Percentiles rank a stretch among this genome's conserved stretches.
Conservation (phyloP, 2,113 vertebrate species). For the Ceyx margarethae region DNA sequence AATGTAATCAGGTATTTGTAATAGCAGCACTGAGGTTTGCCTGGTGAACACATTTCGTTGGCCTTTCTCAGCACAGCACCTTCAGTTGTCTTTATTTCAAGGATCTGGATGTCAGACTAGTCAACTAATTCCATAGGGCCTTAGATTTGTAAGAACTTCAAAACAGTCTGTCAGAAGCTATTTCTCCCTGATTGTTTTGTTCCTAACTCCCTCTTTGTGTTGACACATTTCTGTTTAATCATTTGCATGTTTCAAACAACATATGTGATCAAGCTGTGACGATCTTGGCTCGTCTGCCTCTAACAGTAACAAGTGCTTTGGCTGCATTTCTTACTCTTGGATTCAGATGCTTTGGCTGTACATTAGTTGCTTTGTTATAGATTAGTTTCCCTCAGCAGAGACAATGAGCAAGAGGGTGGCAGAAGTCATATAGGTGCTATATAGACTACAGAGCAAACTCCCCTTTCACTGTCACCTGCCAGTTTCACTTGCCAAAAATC, state of each 20-base stretch:
- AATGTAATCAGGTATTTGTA: not conserved
- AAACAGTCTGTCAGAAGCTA: not conserved
- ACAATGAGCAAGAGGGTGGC: not conserved
- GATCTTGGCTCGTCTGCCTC: not conserved
- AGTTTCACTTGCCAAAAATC: not conserved
- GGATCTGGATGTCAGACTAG: not conserved
- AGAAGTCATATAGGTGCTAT: not conserved
- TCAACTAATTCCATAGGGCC: not conserved
- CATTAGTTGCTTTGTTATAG: not conserved
- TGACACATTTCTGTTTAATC: constrained; percentile 1
- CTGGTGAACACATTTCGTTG: not conserved
- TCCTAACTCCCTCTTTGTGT: not conserved
- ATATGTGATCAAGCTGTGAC: constrained; percentile 12
- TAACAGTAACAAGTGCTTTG: not conserved
- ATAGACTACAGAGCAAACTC: not conserved
- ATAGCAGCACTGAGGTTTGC: not conserved
- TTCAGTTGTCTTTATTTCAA: not conserved
- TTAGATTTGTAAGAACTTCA: not conserved
- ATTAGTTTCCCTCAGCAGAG: not conserved
- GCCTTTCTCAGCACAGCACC: not conserved
- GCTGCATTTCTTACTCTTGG: not conserved
- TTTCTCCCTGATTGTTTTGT: not conserved
- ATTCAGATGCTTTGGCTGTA: not conserved
- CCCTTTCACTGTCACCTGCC: not conserved
- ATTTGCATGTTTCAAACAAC: not conserved